Evolutionary conservation across 1,140 invertebrate genomes (phyloP).

Genomic region (Coenobita brevimanus): DNA sequence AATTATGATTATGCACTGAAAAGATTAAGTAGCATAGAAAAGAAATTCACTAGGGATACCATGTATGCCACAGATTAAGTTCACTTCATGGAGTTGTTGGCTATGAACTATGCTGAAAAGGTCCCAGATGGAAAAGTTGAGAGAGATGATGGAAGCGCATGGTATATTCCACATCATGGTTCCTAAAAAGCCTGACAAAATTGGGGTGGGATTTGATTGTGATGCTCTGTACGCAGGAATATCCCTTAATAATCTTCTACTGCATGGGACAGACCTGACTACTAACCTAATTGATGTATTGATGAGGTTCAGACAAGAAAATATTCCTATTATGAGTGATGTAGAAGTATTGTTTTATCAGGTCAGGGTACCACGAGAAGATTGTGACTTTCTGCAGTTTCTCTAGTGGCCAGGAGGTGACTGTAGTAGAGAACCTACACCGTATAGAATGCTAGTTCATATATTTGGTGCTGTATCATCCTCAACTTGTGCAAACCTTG

Average conservation of each 20-base stretch:
- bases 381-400: too few species aligned
- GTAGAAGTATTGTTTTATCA: too few species aligned
- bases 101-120: not conserved
- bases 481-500: too few species aligned
- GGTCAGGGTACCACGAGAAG: too few species aligned
- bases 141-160: not conserved
- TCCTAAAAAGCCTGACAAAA: not conserved
- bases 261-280: not conserved
- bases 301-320: not conserved
- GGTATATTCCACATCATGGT: not conserved
- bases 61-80: not conserved
- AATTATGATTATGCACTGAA: too few species aligned
- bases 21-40: too few species aligned
- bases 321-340: not conserved
- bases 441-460: too few species aligned
- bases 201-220: not conserved
- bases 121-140: not conserved
- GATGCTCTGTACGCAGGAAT: not conserved
- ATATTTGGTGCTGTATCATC: too few species aligned
- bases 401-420: too few species aligned
- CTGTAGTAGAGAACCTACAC: too few species aligned
- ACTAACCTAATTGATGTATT: not conserved
- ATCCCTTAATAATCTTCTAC: not conserved
- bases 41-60: too few species aligned
- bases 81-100: not conserved